Evolutionary conservation across 2,888 invertebrate genomes (phyloP).

Genomic region (Hyles lineata): DNA sequence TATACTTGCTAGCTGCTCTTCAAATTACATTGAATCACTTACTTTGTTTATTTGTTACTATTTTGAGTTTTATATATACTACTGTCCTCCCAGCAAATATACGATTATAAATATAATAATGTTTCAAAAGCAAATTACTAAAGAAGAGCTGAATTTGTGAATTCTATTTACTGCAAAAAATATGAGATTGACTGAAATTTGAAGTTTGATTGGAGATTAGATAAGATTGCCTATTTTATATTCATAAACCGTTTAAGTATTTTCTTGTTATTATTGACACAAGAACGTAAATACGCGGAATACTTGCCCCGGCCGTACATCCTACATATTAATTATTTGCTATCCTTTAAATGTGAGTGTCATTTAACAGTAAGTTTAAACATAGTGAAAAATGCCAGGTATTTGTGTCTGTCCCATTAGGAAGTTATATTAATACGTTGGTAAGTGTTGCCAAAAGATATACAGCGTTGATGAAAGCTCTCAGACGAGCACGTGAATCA

Average conservation of each 20-base stretch:
- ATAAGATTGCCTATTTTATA: not conserved
- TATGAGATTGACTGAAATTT: no score
- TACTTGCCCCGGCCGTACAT: not conserved
- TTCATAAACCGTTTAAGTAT: not conserved
- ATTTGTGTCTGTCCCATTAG: constrained; percentile 30
- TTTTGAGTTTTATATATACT: no score
- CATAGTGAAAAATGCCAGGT: constrained; percentile 26
- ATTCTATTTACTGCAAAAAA: not conserved
- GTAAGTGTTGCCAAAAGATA: constrained; percentile 52
- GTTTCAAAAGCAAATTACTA: no score
- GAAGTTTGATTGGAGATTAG: no score
- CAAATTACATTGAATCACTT: no score
- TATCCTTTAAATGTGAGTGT: not conserved
- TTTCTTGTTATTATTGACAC: not conserved
- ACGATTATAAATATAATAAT: no score
- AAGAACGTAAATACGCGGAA: not conserved
- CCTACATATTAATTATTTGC: not conserved
- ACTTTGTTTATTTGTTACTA: no score
- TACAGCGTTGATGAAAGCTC: constrained; percentile 27
- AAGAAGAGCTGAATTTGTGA: not conserved
- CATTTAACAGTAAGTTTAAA: constrained; percentile 10
- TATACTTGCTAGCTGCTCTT: no score
- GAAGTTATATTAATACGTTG: constrained; percentile 53
- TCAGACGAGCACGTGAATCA: constrained; percentile 24
- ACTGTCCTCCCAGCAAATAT: no score